Base-by-base conservation (phyloP, 2,113 vertebrate genomes). In the Crotophaga sulcirostris region DNA sequence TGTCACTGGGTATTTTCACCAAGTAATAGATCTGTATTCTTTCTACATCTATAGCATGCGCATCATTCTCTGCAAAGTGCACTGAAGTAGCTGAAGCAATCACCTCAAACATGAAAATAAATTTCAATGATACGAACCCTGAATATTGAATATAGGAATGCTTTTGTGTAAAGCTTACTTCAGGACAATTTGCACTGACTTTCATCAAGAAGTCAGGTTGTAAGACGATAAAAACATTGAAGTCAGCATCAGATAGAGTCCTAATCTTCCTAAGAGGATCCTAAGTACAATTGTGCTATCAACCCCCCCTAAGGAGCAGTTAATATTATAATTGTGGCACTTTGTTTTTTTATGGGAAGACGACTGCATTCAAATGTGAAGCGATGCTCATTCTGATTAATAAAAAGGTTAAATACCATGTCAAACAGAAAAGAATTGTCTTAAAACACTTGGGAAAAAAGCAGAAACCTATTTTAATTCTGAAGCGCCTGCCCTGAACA, bases 381-480 rank as follows among this genome's bases (percentile, higher is more conserved):
- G n/a, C 17, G 55, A 92, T 80, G 14, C 11, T 72, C 42, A 40
- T 10, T 73, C 28, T n/a, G 24, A 33, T 33, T 84, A 80, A 56
- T 63, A 51, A 86, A 92, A 93, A 89, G 34, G 72, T 96, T 92
- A 96, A 94, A 81, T 49, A 52, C 17, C 8, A 58, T 64, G 51
- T 70, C 38, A 75, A 88, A 88, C 36, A 33, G 3, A 29, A 94
- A 34, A 44, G 83, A 93, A 92, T 33, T 70, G 18, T 8, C 38
- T 83, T 92, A 67, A 77, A 54, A 67, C 31, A 23, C 44, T 59
- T 20, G 1, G 5, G 42, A 34, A n/a, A 83, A 90, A 88, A 90
- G 7, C 62, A 95, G 72, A 86, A 92, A 58, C 20, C 63, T 95
- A 55, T 93, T 96, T 86, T 86, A 88, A 86, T 74, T 84, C 55